Evolutionary conservation across 92 coral and sea anemone genomes (phyloP), one percentile per base, ranked within the genome.

Genomic region (Heliopora coerulea): DNA sequence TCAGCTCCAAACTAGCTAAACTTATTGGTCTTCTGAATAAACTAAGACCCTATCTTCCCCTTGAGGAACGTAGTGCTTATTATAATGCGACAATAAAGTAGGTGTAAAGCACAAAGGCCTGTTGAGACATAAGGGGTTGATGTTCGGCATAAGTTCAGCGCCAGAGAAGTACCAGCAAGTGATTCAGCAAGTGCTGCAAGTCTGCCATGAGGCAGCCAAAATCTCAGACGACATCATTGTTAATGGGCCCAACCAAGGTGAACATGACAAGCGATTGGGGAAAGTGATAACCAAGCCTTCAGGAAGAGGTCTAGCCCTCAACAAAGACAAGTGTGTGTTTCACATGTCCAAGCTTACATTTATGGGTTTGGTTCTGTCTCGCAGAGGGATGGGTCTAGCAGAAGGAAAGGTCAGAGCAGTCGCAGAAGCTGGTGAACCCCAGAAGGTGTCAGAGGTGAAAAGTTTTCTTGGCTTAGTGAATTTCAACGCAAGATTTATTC

Each of bases 401-500:
- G 88, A n/a, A 83, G 64, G 75, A 59, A 83, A 80, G 74, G 83
- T 83, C 19, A 65, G 73, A 64, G 86, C 78, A 39, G 83, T 83
- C 19, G 60, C 3, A 14, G 57, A 75, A 50, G 83, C 85, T 13
- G 8, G 82, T 13, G 75, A 65, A 54, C 79, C 84, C 29, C 49
- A 79, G 44, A 73, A 65, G 42, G 80, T 52, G 13, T 26, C 84
- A 50, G 84, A 84, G 24, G 80, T 84, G 13, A 72, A 64, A 49
- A 64, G 84, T 29, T 79, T 73, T 34, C 74, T 79, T 8, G 84
- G 54, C 62, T 77, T 41, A 65, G 84, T n/a, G n/a, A n/a, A n/a
- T n/a, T n/a, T n/a, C n/a, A n/a, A n/a, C n/a, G n/a, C n/a, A n/a
- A n/a, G n/a, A 41, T 83, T 83, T 39, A 73, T 79, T 21, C 81